phyloP scores from a whole-genome alignment of 2,797 vertebrate species.

The Octomys mimax region DNA sequence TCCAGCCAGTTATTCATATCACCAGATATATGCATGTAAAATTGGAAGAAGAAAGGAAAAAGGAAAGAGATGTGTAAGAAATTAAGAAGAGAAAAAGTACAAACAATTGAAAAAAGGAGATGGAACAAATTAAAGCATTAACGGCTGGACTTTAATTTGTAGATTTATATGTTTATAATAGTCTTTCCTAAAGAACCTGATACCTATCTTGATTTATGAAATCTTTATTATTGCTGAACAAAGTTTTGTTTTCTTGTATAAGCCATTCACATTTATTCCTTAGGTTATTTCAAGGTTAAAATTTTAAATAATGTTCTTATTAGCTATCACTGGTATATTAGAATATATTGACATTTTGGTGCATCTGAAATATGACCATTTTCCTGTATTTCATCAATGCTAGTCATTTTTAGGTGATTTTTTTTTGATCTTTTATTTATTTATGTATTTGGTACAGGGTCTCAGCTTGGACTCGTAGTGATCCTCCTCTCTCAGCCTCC shows the following conservation, averaged over 20 bases:
- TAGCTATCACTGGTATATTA: constrained; percentile 11
- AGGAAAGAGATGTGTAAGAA: no score
- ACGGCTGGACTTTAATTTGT: constrained; percentile 8
- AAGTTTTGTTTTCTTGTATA: neutral
- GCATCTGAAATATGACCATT: neutral
- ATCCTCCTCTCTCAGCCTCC: no score
- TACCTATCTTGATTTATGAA: constrained; percentile 16
- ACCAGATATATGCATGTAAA: no score
- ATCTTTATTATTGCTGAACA: constrained; percentile 39
- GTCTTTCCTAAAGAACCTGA: neutral
- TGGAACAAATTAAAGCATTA: no score
- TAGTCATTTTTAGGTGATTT: constrained; percentile 20
- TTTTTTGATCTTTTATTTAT: no score
- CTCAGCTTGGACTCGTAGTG: no score
- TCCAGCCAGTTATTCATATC: no score
- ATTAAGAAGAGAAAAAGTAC: no score
- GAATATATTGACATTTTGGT: constrained; percentile 1
- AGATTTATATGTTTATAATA: constrained; percentile 16
- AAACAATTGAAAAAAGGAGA: no score
- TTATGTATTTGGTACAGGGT: no score
- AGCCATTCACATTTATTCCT: constrained; percentile 21
- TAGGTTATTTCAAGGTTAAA: constrained; percentile 51
- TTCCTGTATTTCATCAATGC: constrained; percentile 3
- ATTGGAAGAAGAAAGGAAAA: no score
- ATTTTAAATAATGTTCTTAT: constrained; percentile 38